Percentiles rank a stretch among this genome's conserved stretches.
phyloP scores from a whole-genome alignment of 1,140 invertebrate species.

The Penaeus chinensis region DNA sequence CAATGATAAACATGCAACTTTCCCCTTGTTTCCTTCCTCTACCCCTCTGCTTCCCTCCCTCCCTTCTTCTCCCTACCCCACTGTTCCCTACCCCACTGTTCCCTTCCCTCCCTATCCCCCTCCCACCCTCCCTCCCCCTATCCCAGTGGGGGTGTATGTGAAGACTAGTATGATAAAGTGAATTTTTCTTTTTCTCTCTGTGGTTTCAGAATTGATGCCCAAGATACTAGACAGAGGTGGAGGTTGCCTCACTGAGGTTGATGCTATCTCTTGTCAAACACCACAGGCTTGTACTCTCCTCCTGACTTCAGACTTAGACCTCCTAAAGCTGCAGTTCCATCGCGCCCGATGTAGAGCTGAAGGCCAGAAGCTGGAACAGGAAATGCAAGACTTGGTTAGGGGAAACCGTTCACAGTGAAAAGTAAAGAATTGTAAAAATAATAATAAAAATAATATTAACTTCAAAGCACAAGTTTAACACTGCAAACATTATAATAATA shows the following conservation, averaged over 20 bases:
- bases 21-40: background rate
- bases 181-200: background rate
- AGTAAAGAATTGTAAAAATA: background rate
- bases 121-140: no score
- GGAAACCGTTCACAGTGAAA: background rate
- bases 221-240: background rate
- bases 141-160: no score
- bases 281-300: constrained; percentile 50
- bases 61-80: no score
- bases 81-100: no score
- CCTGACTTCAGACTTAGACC: constrained; percentile 31
- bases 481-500: no score
- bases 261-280: constrained; percentile 59
- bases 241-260: constrained; percentile 24
- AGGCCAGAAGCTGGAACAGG: constrained; percentile 41
- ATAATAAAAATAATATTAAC: no score
- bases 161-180: constrained; percentile 23
- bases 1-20: background rate
- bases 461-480: no score
- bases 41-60: no score
- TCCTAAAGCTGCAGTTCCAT: constrained; percentile 49
- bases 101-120: no score
- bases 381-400: background rate
- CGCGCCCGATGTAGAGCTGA: constrained; percentile 45
- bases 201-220: constrained; percentile 42